Evolutionary conservation across 2,888 invertebrate genomes (phyloP), one percentile per base, ranked within the genome.

Genomic region (Fissipunctia ypsillon): DNA sequence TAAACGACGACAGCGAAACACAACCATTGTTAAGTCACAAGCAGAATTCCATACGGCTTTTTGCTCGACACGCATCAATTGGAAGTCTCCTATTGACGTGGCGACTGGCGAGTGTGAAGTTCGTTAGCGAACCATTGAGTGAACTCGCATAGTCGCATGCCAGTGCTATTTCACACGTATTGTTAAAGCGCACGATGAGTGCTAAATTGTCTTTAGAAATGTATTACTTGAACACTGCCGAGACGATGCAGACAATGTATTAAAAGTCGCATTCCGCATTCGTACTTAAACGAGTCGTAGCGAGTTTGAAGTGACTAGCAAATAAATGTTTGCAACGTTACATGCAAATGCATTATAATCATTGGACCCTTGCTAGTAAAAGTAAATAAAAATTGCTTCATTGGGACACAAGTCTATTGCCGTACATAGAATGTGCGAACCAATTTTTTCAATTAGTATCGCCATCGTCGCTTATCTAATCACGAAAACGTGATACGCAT

Each of bases 41-140:
- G 74, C 73, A 63, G 76, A 83, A 84, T 84, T 67, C 79, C 78
- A 78, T 76, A 76, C 52, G 71, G 74, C 76, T 80, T 86, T 88
- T 78, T 83, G 81, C 85, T 63, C 66, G 70, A 54, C 66, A 66
- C 70, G 57, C 78, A 81, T 87, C 84, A 85, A 81, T 82, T 74
- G 60, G 61, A 76, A 67, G 78, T 41, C 70, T 48, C 38, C 67
- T 75, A 76, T 74, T 78, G 85, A 86, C 80, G 80, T 78, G 71
- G 73, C 67, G 66, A 85, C 67, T 80, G 77, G 75, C 69, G 50
- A 85, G 77, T 84, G 81, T 83, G 78, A 85, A 85, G 86, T 90
- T 91, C 91, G 91, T 91, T 91, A 91, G 87, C 75, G 76, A 73
- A 70, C 86, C 78, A 89, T 91, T 90, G 86, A 90, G 69, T 78